Base-by-base conservation (phyloP, 2,888 invertebrate species). In the Drosophila subquinaria region DNA sequence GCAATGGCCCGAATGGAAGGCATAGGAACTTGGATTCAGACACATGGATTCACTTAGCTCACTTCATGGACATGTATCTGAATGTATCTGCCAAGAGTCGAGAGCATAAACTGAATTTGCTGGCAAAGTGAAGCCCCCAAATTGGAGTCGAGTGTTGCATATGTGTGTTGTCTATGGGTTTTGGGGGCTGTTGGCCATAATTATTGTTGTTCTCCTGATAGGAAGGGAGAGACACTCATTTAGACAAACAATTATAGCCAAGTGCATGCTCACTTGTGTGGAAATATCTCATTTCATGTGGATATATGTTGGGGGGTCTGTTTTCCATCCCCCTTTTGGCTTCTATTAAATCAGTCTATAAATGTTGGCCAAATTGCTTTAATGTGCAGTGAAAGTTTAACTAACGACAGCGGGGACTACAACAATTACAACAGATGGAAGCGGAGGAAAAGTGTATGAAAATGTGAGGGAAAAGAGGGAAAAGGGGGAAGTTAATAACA, bases 21-120 rank as follows among this genome's bases (percentile, higher is more conserved):
- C 0, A 30, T 30, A 30, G 27, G 8, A 30, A 30, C 8, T 30
- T 1, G 27, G 27, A 6, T 43, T 60, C 72, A 57, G n/a, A n/a
- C n/a, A n/a, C n/a, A n/a, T n/a, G n/a, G n/a, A n/a, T n/a, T n/a
- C n/a, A n/a, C 60, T 51, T 50, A 71, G n/a, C 73, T 56, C 36
- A n/a, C n/a, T n/a, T n/a, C n/a, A n/a, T n/a, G n/a, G n/a, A n/a
- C n/a, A n/a, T n/a, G n/a, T 23, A 30, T n/a, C 47, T 13, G 48
- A 40, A 43, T 42, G 45, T 47, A 23, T 23, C 52, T 52, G 60
- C 52, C 73, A 74, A 76, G 64, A 79, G 84, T 77, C 83, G 64
- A 68, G 81, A 72, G 81, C 88, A 88, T 88, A 80, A 82, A 89
- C 83, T 86, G 83, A 91, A 89, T 88, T 89, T 90, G 77, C 51